These are phyloP conservation scores for Esox niger DNA, from an alignment of 2,113 vertebrate genomes.

Conservation along the genomic window DNA sequence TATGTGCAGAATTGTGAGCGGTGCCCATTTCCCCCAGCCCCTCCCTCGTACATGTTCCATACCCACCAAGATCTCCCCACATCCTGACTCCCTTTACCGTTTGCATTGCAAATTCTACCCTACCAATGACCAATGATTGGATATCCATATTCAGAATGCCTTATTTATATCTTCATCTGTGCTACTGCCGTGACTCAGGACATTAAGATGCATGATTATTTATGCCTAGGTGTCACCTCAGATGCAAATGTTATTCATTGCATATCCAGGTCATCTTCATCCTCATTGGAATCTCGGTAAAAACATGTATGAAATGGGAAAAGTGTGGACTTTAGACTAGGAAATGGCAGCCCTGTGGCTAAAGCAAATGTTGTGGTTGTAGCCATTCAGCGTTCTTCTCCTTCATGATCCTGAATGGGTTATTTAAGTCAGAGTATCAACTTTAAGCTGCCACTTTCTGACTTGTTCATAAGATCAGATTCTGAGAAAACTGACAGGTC, in stretches of 20 bases:
- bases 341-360: background rate
- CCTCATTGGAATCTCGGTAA: constrained; percentile 41
- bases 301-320: constrained; percentile 44
- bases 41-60: constrained; percentile 49
- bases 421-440: no score
- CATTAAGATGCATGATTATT: constrained; percentile 67
- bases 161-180: constrained; percentile 71
- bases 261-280: constrained; percentile 57
- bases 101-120: constrained; percentile 67
- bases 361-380: background rate
- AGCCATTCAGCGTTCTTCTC: background rate
- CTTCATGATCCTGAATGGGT: background rate
- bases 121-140: constrained; percentile 70
- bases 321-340: background rate
- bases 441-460: background rate
- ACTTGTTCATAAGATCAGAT: background rate
- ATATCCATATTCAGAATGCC: constrained; percentile 67
- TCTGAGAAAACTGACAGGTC: background rate
- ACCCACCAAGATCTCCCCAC: constrained; percentile 58
- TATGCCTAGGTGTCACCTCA: constrained; percentile 61
- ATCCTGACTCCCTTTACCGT: constrained; percentile 38
- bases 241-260: constrained; percentile 68
- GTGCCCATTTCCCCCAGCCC: constrained; percentile 28
- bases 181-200: constrained; percentile 43
- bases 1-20: constrained; percentile 39